Evolutionary conservation across 1,140 invertebrate species (phyloP), one percentile per base, ranked within the genome.

Genomic region (Thalassaphorura encarpata): DNA sequence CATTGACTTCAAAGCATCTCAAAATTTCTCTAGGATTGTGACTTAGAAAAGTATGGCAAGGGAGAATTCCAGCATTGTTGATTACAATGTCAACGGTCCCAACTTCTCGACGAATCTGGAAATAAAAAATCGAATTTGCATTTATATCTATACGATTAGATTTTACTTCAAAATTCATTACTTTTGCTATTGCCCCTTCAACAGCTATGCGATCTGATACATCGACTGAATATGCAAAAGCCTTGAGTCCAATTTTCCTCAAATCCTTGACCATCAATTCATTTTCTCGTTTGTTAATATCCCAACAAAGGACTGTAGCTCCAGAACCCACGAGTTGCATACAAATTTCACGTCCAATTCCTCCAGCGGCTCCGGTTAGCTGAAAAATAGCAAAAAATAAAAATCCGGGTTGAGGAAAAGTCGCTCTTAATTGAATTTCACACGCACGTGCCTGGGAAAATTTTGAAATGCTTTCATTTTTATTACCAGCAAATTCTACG

Each of bases 41-140:
- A 39, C 81, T 74, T 3, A 83, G 60, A 8, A 92, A 77, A 0
- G 79, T 73, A 63, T 83, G 80, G 66, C 82, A 83, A 0, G 85
- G 85, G 81, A 90, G 87, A 45, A 93, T 86, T 18, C 87, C 89
- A 2, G 88, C 89, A 74, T 92, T 93, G 72, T 91, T 91, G 0
- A 91, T 73, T 46, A 90, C 69, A 56, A 90, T 80, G 29, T 77
- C 79, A 3, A 84, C 71, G 66, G 77, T 72, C 19, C 81, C 81
- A 16, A 73, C 16, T 18, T 62, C 60, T 29, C 48, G 28, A 15
- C 24, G 13, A 0, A 61, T 36, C 54, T 57, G 8, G 31, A 27
- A 28, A 58, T 4, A 50, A 26, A 36, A 31, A 24, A 11, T 39
- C 3, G 23, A 28, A 21, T 2, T 24, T 50, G n/a, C 21, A 6